These are phyloP conservation scores for Andrena chrysosceles DNA, from an alignment of 2,888 invertebrate genomes.

Conservation along the genomic window DNA sequence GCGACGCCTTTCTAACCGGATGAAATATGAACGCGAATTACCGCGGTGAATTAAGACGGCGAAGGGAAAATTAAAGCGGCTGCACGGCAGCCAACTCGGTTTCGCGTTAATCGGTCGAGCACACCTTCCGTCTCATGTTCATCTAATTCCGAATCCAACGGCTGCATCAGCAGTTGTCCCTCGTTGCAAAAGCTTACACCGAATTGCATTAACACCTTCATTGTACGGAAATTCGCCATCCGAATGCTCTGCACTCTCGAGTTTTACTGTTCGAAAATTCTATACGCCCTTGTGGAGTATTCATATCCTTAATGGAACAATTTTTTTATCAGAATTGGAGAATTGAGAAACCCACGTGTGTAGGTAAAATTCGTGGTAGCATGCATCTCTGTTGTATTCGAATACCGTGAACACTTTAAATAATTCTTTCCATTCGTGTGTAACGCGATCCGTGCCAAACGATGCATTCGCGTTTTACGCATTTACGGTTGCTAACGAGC, in stretches of 20 bases:
- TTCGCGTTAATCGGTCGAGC: conserved; percentile 42
- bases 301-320: too few relatives aligned
- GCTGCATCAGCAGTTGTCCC: background rate
- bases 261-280: background rate
- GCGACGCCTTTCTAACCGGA: conserved; percentile 53
- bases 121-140: background rate
- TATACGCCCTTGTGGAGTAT: background rate
- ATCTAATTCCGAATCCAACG: conserved; percentile 5
- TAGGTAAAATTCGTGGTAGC: too few relatives aligned
- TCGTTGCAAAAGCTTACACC: background rate
- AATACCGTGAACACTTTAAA: background rate
- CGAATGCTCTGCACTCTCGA: background rate
- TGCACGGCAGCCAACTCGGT: conserved; percentile 8
- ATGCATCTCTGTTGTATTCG: background rate
- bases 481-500: conserved; percentile 24
- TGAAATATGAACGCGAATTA: conserved; percentile 69
- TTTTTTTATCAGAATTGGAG: too few relatives aligned
- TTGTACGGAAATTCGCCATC: background rate
- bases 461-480: background rate
- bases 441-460: background rate
- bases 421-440: background rate
- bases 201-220: background rate
- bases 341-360: too few relatives aligned
- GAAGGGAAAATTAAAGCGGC: conserved; percentile 51
- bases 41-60: conserved; percentile 63